Conservation (phyloP, 2,888 invertebrate species). For the Napeogenes inachia region DNA sequence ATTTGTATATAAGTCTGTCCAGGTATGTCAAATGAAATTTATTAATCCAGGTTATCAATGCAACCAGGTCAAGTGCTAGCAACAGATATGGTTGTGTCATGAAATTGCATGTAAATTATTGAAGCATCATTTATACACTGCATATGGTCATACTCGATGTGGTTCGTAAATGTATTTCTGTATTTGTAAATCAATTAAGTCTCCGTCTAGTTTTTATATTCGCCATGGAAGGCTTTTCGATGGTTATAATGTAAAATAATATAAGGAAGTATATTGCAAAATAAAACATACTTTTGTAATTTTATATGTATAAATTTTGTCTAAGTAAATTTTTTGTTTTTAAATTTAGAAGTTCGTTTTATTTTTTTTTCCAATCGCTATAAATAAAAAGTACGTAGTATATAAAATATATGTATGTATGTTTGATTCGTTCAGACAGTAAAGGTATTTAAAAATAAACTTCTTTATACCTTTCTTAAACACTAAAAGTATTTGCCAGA, state of each 20-base stretch:
- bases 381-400: too few relatives aligned
- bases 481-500: too few relatives aligned
- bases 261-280: not conserved
- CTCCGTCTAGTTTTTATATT: not conserved
- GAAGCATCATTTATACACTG: constrained; percentile 44
- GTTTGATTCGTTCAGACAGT: too few relatives aligned
- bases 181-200: constrained; percentile 16
- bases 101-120: constrained; percentile 59
- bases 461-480: too few relatives aligned
- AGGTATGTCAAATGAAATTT: constrained; percentile 12
- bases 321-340: too few relatives aligned
- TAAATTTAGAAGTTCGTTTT: too few relatives aligned
- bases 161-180: constrained; percentile 9
- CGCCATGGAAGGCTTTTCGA: not conserved
- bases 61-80: constrained; percentile 52
- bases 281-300: not conserved
- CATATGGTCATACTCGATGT: constrained; percentile 39
- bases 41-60: constrained; percentile 29
- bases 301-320: too few relatives aligned
- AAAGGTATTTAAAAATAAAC: too few relatives aligned
- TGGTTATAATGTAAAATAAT: not conserved
- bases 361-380: too few relatives aligned
- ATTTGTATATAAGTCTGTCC: not conserved
- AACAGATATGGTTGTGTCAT: constrained; percentile 48
- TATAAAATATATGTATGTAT: too few relatives aligned